A percentile compares a stretch with the other conserved stretches of the same genome.
These are phyloP conservation scores for Lethrus apterus DNA, from an alignment of 1,140 invertebrate species.

Conservation along the genomic window DNA sequence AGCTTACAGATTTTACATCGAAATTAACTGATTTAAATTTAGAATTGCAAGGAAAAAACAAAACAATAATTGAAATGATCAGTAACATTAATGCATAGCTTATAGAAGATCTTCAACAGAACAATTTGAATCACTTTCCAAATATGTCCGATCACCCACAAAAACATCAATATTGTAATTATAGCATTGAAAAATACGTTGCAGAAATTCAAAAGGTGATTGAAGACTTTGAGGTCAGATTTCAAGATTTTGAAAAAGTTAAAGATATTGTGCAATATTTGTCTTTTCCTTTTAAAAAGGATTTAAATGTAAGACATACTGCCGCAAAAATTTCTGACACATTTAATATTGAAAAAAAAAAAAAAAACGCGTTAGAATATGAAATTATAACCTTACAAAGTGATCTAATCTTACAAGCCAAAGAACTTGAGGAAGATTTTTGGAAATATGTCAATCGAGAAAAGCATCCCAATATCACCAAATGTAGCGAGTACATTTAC, in stretches of 20 bases:
- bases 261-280: constrained; percentile 10
- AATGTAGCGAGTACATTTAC: constrained; percentile 32
- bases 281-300: constrained; percentile 29
- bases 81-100: constrained; percentile 16
- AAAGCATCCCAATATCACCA: constrained; percentile 34
- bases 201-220: constrained; percentile 16
- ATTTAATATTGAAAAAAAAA: background rate
- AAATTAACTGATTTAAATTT: constrained; percentile 33
- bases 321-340: background rate
- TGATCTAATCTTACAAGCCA: constrained; percentile 21
- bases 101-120: constrained; percentile 22
- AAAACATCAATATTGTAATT: constrained; percentile 20
- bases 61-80: constrained; percentile 24
- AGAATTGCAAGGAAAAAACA: constrained; percentile 24
- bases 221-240: constrained; percentile 7
- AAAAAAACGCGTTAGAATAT: background rate
- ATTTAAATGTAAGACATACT: background rate
- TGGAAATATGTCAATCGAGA: constrained; percentile 31
- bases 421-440: constrained; percentile 28
- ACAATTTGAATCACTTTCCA: constrained; percentile 12
- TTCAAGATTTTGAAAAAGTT: background rate
- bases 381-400: background rate
- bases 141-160: constrained; percentile 18
- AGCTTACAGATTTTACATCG: constrained; percentile 23
- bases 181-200: constrained; percentile 15